A percentile compares a stretch with the other conserved stretches of the same genome.
phyloP scores from a whole-genome alignment of 2,797 vertebrate species.

The Pipistrellus nathusii region DNA sequence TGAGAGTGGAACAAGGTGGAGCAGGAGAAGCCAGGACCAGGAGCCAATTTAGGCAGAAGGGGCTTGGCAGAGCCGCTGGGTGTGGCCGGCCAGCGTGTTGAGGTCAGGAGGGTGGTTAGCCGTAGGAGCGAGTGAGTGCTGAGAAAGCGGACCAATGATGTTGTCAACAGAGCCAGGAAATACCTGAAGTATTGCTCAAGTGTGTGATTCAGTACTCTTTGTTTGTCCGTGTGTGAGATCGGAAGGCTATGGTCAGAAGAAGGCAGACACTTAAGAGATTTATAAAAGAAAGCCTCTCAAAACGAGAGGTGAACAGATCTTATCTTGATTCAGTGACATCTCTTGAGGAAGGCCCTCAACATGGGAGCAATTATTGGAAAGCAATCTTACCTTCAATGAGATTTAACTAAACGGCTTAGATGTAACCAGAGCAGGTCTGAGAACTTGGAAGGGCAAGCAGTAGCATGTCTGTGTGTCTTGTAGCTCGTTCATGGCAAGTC shows the following conservation, averaged over 20 bases:
- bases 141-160: background rate
- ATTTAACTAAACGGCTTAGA: background rate
- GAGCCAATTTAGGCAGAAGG: background rate
- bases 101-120: slow-evolving; percentile 15
- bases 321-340: background rate
- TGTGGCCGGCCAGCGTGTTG: background rate
- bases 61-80: slow-evolving; percentile 24
- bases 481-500: background rate
- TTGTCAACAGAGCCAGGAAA: slow-evolving; percentile 39
- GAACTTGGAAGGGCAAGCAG: background rate
- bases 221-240: background rate
- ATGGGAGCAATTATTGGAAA: slow-evolving; percentile 11
- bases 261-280: background rate
- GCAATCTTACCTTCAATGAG: background rate
- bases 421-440: background rate
- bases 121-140: background rate
- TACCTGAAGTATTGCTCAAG: slow-evolving; percentile 17
- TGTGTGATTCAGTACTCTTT: background rate
- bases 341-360: background rate
- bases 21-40: background rate
- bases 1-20: background rate
- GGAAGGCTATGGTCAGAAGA: background rate
- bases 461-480: background rate
- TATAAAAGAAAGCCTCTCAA: background rate
- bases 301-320: background rate